Base-by-base conservation (phyloP, 2,113 vertebrate species). In the Silurus meridionalis region DNA sequence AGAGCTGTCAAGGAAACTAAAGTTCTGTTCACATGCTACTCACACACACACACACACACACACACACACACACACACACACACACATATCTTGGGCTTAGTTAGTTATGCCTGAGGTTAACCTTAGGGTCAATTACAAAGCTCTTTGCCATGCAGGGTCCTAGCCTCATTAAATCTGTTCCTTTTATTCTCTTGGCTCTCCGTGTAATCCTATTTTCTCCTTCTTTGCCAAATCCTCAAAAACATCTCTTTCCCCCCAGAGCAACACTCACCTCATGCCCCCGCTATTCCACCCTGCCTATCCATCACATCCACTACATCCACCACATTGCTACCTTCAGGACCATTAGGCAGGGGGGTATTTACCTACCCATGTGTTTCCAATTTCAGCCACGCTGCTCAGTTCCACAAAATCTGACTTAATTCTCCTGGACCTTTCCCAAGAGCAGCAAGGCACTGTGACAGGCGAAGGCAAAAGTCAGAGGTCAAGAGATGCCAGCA, bases 341-440 rank as follows among this genome's bases (percentile, higher is more conserved):
- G 58, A 53, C 58, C 60, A 57, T 80, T 69, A 74, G 52, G 37
- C 37, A 37, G 37, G 37, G 37, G 37, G 37, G 37, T 37, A 37
- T 37, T 37, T 37, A 37, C 37, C 37, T 37, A 37, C 37, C 37
- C 37, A 95, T 91, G 74, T 95, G 94, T 92, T 95, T 95, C 91
- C 93, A 94, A 94, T 95, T 94, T 92, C 84, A 90, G 89, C 61
- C 83, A 7, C 92, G 93, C 94, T 90, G 90, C 90, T 86, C 52
- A 86, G 85, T 85, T 91, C 90, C 6, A 87, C 60, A 84, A 92
- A 94, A 93, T 94, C 94, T 90, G 89, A 92, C 90, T 92, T 91
- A 94, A 94, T 94, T 94, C 89, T 91, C 80, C 91, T 92, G 91
- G 90, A 94, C 94, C 93, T 89, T 87, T 82, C 89, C 88, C 89